Percentiles rank a stretch among this genome's conserved stretches.
Evolutionary conservation across 2,888 invertebrate genomes (phyloP).

Genomic region (Notodromas monacha): DNA sequence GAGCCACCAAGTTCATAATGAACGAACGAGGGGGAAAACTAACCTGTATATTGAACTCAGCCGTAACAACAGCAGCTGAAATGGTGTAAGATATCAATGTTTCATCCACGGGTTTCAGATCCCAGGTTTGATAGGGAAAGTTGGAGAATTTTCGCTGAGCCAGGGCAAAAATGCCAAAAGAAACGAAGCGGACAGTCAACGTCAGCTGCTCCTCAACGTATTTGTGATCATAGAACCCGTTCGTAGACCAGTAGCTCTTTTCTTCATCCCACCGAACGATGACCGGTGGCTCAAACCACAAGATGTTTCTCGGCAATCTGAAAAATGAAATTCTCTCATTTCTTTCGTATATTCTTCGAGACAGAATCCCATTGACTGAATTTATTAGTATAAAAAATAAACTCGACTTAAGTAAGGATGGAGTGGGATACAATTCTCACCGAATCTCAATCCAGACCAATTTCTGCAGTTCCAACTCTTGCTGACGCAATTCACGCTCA

Average conservation of each 20-base stretch:
- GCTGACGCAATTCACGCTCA: not conserved
- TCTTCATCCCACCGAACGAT: slow-evolving; percentile 30
- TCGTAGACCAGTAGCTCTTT: slow-evolving; percentile 28
- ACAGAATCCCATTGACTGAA: too few species aligned
- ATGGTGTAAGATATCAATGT: not conserved
- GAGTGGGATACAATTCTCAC: slow-evolving; percentile 1
- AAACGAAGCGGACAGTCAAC: slow-evolving; percentile 29
- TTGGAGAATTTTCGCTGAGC: slow-evolving; percentile 39
- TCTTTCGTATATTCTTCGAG: too few species aligned
- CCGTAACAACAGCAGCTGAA: not conserved
- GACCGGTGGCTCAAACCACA: slow-evolving; percentile 45
- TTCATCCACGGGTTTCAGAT: slow-evolving; percentile 25
- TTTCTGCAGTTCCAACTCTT: slow-evolving; percentile 1
- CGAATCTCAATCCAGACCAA: not conserved
- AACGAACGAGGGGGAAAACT: slow-evolving; percentile 1
- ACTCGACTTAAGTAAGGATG: too few species aligned
- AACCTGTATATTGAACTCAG: not conserved
- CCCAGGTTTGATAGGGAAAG: slow-evolving; percentile 57
- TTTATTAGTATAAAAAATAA: too few species aligned
- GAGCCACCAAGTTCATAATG: not conserved
- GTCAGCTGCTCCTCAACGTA: slow-evolving; percentile 41
- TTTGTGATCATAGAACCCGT: slow-evolving; percentile 39
- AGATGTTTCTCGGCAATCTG: slow-evolving; percentile 30
- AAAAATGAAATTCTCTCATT: too few species aligned
- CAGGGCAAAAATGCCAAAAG: slow-evolving; percentile 33